Base-by-base conservation (phyloP, 2,797 vertebrate species). In the Lacerta viridis region DNA sequence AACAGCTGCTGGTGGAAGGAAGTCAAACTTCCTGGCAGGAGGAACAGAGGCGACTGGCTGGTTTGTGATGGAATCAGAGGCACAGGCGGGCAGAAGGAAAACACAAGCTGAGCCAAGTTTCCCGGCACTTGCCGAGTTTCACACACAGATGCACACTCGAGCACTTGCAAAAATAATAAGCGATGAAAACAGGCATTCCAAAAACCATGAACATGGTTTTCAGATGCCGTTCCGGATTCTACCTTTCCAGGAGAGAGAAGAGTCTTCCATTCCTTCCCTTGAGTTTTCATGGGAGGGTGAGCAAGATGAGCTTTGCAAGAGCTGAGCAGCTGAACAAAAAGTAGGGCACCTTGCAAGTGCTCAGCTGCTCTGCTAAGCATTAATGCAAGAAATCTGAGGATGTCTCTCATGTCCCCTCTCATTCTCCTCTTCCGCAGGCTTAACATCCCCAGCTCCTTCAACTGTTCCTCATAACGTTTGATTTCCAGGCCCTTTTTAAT, bases 1-100 rank as follows among this genome's bases (percentile, higher is more conserved):
- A 23, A 50, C 85, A 71, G 85, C 77, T 69, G 43, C 20, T 39
- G 85, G 20, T 69, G 77, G 43, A 68, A 80, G 85, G 85, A 86
- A 86, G 43, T 79, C 33, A 5, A 11, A 50, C 43, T 86, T 86
- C 85, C 85, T 69, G 76, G 85, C 76, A 69, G 41, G 64, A 86
- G 64, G 36, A 86, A 36, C 29, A 66, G 61, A 86, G 64, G 43
- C 64, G 69, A 79, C 41, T 36, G 84, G 43, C 27, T 11, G 1
- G 41, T 36, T 36, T 69, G 75, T 9, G 61, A 33, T 68, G 61
- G n/a, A 68, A 66, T 36, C 59, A 6, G 17, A 77, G 39, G 29
- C 27, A 7, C 36, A 25, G 33, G 36, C 4, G 2, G 27, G 27
- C 25, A 20, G 72, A 82, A 25, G 46, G 4, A 72, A 27, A 55